Evolutionary conservation across 2,113 vertebrate species (phyloP).

Genomic region (Canis aureus): DNA sequence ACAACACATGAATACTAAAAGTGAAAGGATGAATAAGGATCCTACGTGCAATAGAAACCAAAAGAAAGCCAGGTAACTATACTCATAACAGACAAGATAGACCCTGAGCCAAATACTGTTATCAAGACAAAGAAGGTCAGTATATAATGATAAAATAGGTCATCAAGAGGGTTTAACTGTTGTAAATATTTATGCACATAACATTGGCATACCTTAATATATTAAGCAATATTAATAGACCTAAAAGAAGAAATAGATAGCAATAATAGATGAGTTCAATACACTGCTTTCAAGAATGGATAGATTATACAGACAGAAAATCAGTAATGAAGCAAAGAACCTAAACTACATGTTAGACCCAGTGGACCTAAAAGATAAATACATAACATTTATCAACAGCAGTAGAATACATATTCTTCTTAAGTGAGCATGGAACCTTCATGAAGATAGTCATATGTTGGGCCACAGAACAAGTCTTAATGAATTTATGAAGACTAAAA

Average conservation of each 20-base stretch:
- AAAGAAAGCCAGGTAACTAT: neutral
- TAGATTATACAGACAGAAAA: neutral
- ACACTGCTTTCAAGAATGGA: neutral
- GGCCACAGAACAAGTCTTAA: neutral
- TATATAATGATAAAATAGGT: neutral
- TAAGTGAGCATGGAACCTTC: neutral
- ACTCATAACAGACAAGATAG: neutral
- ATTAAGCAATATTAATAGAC: neutral
- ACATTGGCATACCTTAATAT: neutral
- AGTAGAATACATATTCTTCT: neutral
- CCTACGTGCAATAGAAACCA: neutral
- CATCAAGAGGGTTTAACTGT: neutral
- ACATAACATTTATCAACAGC: neutral
- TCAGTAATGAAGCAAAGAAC: neutral
- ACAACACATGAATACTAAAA: neutral
- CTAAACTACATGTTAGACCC: neutral
- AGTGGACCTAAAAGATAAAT: neutral
- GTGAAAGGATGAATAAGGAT: neutral
- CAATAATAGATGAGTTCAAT: neutral
- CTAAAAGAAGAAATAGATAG: neutral
- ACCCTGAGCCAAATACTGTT: neutral
- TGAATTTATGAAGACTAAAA: neutral
- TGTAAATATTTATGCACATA: neutral
- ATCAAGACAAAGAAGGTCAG: neutral
- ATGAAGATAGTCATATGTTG: neutral